Conservation (phyloP, 2,797 vertebrate genomes). For the Eulemur albifrons region DNA sequence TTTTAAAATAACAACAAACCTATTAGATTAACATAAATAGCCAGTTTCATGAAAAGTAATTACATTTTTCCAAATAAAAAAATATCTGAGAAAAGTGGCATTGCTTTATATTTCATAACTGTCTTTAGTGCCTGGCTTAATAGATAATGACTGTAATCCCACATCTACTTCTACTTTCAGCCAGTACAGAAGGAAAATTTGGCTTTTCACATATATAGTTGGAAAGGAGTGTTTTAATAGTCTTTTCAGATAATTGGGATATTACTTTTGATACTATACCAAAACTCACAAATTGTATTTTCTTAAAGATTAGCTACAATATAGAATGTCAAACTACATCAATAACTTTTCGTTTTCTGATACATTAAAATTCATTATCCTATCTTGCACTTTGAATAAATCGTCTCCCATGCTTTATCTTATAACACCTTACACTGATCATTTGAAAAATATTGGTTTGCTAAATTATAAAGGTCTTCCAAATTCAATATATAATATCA, state of each 20-base stretch:
- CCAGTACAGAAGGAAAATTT: neutral
- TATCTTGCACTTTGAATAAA: neutral
- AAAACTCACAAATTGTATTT: neutral
- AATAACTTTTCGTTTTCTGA: neutral
- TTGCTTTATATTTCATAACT: neutral
- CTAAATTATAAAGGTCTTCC: neutral
- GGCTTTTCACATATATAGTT: neutral
- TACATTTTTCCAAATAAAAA: slow-evolving; percentile 1
- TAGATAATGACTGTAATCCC: neutral
- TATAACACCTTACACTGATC: neutral
- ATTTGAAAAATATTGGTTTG: neutral
- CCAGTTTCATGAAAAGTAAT: neutral
- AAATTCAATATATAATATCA: neutral
- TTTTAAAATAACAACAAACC: neutral
- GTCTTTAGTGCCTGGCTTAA: neutral
- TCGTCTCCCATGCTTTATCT: neutral
- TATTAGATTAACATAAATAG: neutral
- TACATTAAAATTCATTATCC: neutral
- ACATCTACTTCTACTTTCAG: neutral
- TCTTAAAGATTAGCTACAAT: neutral
- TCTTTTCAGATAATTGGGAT: neutral
- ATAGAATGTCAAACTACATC: neutral
- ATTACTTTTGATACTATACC: neutral
- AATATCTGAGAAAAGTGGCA: neutral
- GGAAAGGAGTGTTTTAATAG: neutral